phyloP scores from a whole-genome alignment of 2,113 vertebrate genomes.

The Malurus cyaneus region DNA sequence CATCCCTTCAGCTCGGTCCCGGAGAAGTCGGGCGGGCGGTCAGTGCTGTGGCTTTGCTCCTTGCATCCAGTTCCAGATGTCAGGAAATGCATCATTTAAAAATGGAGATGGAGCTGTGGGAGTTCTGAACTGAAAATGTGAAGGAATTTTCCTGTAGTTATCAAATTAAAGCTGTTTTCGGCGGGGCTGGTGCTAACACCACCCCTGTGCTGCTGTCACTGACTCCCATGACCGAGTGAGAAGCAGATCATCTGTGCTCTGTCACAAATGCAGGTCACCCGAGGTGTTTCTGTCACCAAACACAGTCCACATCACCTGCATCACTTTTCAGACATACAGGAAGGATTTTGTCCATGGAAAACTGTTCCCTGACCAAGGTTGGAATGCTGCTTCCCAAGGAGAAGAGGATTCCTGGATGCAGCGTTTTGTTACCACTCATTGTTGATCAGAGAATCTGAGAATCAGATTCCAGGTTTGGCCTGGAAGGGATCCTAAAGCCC shows the following conservation, averaged over 20 bases:
- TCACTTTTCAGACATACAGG: not conserved
- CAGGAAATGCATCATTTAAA: constrained; percentile 24
- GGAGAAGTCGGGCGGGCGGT: not conserved
- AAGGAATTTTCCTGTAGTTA: not conserved
- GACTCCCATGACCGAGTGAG: not conserved
- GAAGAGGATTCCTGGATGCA: not conserved
- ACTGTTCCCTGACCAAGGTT: not conserved
- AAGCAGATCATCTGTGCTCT: not conserved
- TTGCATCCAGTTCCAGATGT: constrained; percentile 33
- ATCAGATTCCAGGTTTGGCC: not conserved
- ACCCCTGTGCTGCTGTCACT: not conserved
- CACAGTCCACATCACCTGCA: not conserved
- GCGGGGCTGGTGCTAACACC: not conserved
- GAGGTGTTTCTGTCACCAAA: not conserved
- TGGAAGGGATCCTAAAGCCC: not conserved
- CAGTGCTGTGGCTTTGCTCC: not conserved
- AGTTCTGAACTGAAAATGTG: not conserved
- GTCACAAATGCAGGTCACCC: not conserved
- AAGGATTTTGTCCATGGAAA: not conserved
- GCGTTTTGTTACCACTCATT: not conserved
- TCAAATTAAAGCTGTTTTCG: not conserved
- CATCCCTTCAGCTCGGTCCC: not conserved
- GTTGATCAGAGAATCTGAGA: not conserved
- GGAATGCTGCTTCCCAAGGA: not conserved
- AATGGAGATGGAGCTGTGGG: not conserved